Conservation (phyloP, 2,113 vertebrate genomes). For the Empidonax alnorum region DNA sequence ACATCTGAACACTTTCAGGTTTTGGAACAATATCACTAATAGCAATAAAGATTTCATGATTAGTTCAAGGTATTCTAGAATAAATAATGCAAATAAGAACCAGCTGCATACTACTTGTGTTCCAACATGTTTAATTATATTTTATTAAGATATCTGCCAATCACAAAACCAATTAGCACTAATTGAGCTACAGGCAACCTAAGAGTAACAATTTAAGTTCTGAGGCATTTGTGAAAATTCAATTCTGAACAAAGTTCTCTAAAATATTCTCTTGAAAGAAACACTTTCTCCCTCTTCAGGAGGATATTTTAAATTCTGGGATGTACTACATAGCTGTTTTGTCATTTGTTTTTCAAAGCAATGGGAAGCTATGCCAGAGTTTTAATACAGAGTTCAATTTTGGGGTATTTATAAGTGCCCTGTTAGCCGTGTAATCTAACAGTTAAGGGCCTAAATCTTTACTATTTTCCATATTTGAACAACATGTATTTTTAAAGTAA, state of each 20-base stretch:
- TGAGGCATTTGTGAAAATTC: conserved; percentile 60
- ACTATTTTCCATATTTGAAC: neutral
- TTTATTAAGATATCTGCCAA: conserved; percentile 67
- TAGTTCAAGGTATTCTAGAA: neutral
- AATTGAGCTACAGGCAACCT: conserved; percentile 65
- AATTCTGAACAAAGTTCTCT: conserved; percentile 38
- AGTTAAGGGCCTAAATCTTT: neutral
- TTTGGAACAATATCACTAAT: neutral
- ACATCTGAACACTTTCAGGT: neutral
- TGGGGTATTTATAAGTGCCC: neutral
- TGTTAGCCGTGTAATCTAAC: neutral
- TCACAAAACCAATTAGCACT: conserved; percentile 70
- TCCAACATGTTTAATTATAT: conserved; percentile 57
- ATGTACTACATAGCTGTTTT: neutral
- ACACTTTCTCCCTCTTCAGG: neutral
- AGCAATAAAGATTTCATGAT: neutral
- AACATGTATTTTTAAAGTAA: neutral
- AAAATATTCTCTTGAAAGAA: conserved; percentile 39
- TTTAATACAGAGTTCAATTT: neutral
- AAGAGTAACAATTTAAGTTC: conserved; percentile 55
- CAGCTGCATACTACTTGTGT: neutral
- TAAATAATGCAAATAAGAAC: neutral
- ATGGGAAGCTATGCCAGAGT: neutral
- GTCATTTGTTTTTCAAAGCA: neutral
- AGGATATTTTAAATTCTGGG: neutral